Evolutionary conservation across 2,888 invertebrate genomes (phyloP), one percentile per base, ranked within the genome.

Genomic region (Rhodophaea formosa): DNA sequence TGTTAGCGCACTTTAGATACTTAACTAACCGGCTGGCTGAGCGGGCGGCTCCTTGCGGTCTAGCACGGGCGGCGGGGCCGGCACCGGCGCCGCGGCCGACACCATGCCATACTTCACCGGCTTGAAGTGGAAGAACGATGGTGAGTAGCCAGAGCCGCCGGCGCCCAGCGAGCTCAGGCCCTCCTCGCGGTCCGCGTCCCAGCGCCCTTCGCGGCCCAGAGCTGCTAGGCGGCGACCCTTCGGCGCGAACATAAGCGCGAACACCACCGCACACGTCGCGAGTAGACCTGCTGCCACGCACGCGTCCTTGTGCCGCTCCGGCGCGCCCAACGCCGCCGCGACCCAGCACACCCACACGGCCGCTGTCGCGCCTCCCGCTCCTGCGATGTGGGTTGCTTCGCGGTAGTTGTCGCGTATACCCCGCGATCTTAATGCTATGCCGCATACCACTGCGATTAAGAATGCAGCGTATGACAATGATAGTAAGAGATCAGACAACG

Each of bases 211-310:
- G 72, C 97, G 96, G 51, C 98, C 98, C 92, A 98, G 94, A 52
- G 97, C 97, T 0, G 97, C 97, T 72, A 98, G 88, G 74, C 98
- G 97, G 44, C 98, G 93, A 32, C 98, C 97, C 89, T 96, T 98
- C 35, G 98, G 96, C 88, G 97, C 95, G 85, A 98, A 98, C 98
- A 98, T 98, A 59, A 97, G 95, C 70, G 97, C 93, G 86, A 98
- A 97, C 56, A 97, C 95, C 49, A 97, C 94, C 10, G 95, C 94
- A 64, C 97, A 95, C 14, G 96, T 97, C 57, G 96, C 94, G 51
- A 97, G 94, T 67, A 98, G 92, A 0, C 98, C 98, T 72, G 97
- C 97, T 17, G 97, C 98, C 57, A 98, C 93, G 86, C 97, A 97
- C 12, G 97, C 97, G 83, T 97, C 97, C 68, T 95, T 94, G 77